These are phyloP conservation scores for Drosophila trapezifrons DNA, from an alignment of 1,140 invertebrate genomes.

Conservation along the genomic window DNA sequence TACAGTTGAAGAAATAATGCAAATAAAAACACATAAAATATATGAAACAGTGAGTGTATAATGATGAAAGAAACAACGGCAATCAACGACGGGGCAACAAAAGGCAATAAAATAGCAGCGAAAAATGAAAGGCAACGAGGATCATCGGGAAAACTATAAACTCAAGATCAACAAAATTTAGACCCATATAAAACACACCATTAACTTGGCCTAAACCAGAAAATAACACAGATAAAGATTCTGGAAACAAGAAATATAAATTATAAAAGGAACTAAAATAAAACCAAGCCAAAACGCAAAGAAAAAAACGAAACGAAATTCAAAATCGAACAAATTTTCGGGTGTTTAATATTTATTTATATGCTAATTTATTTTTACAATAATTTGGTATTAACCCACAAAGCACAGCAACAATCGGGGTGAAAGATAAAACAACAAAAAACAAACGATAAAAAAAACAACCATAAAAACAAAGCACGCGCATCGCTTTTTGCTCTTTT, in stretches of 20 bases:
- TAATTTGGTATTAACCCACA: constrained; percentile 76
- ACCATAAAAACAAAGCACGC: constrained; percentile 24
- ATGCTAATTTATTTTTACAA: constrained; percentile 76
- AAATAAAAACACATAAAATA: constrained; percentile 25
- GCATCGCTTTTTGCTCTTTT: constrained; percentile 22
- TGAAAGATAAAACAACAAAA: constrained; percentile 41
- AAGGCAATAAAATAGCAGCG: constrained; percentile 28
- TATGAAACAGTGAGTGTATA: constrained; percentile 18
- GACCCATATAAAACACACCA: constrained; percentile 30
- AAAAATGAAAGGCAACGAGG: constrained; percentile 67
- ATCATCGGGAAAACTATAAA: constrained; percentile 54
- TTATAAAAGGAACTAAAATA: neutral
- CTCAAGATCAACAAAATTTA: constrained; percentile 62
- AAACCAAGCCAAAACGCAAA: constrained; percentile 9
- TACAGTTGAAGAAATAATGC: constrained; percentile 7
- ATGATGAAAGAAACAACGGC: constrained; percentile 42
- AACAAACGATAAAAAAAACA: constrained; percentile 32
- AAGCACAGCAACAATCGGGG: constrained; percentile 32
- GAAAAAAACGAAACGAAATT: constrained; percentile 29
- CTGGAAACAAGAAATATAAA: constrained; percentile 27
- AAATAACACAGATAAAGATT: constrained; percentile 29
- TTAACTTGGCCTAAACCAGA: constrained; percentile 22
- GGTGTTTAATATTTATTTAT: constrained; percentile 65
- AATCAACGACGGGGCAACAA: constrained; percentile 18
- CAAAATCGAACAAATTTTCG: constrained; percentile 20